Conservation (phyloP, 1,140 invertebrate species). For the Pissodes strobi region DNA sequence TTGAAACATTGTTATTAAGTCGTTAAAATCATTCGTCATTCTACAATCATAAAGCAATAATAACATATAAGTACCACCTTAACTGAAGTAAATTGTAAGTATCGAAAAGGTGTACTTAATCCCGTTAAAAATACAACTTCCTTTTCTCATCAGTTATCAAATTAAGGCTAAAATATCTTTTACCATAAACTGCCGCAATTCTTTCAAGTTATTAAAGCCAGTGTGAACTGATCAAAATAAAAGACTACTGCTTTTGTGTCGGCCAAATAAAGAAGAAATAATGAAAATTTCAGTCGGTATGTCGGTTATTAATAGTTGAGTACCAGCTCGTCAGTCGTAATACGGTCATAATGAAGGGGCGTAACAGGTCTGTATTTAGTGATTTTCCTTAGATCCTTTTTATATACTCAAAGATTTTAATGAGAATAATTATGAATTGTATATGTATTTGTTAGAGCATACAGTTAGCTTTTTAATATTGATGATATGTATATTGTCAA, state of each 20-base stretch:
- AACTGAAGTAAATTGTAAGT: constrained; percentile 9
- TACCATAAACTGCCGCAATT: constrained; percentile 29
- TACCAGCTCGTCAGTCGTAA: constrained; percentile 35
- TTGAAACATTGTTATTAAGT: no score
- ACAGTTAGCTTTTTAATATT: constrained; percentile 15
- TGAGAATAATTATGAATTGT: constrained; percentile 11
- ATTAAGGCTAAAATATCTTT: constrained; percentile 33
- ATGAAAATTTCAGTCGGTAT: constrained; percentile 34
- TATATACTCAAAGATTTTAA: constrained; percentile 5
- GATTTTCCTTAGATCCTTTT: constrained; percentile 14
- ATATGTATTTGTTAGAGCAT: neutral
- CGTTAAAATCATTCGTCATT: no score
- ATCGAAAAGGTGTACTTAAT: constrained; percentile 18
- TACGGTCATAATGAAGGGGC: constrained; percentile 33
- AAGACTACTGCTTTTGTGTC: constrained; percentile 35
- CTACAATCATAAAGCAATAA: no score
- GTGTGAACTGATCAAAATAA: constrained; percentile 40
- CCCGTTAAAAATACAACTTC: constrained; percentile 19
- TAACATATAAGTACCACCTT: neutral
- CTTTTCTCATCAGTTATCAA: constrained; percentile 34
- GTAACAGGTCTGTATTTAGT: constrained; percentile 15
- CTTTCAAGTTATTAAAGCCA: constrained; percentile 35
- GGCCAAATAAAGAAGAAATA: constrained; percentile 39
- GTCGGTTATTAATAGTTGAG: constrained; percentile 40
- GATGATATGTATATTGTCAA: neutral